These are phyloP conservation scores for Mormyrus hasselquistii DNA, from an alignment of 2,797 vertebrate genomes.

Conservation along the genomic window DNA sequence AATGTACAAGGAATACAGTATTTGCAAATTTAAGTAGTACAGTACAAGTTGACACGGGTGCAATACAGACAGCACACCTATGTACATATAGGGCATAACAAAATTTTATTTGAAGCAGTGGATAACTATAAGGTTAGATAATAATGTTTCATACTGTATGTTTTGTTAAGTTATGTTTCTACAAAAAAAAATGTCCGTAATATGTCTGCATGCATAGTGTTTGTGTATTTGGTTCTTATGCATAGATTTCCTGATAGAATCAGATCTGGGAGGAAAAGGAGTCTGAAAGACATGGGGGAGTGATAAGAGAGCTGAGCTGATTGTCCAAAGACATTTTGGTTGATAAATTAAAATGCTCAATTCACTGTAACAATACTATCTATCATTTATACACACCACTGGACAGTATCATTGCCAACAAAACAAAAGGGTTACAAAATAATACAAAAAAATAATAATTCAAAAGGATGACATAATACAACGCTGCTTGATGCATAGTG, in stretches of 20 bases:
- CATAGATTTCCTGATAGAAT: neutral
- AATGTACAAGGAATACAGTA: neutral
- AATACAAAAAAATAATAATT: neutral
- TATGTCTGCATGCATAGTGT: neutral
- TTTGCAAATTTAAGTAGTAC: neutral
- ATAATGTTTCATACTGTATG: neutral
- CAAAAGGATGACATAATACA: neutral
- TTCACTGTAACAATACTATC: neutral
- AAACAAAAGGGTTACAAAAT: neutral
- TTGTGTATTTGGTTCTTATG: neutral
- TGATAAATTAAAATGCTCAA: neutral
- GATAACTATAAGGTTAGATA: neutral
- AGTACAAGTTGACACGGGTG: neutral
- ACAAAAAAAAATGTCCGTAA: neutral
- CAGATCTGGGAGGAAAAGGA: neutral
- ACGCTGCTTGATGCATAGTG: neutral
- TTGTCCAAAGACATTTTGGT: neutral
- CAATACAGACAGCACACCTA: neutral
- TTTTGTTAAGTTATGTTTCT: neutral
- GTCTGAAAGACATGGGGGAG: neutral
- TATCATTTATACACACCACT: neutral
- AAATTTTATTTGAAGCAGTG: neutral
- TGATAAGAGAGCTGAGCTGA: neutral
- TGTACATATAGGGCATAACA: neutral
- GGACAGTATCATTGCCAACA: neutral